Evolutionary conservation across 1,140 invertebrate genomes (phyloP).

Genomic region (Microvelia longipes): DNA sequence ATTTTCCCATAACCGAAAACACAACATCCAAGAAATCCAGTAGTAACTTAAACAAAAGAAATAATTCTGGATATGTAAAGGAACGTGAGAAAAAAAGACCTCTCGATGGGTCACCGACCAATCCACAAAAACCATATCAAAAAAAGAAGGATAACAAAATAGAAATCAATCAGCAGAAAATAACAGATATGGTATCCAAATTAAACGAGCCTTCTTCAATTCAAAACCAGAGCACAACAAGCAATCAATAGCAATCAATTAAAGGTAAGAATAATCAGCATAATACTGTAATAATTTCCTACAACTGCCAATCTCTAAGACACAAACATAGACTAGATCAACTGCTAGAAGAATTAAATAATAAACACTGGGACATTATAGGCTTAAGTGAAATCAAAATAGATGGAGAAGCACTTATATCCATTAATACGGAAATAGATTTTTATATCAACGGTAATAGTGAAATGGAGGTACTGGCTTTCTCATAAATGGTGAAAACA

Average conservation of each 20-base stretch:
- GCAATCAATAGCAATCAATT: not conserved
- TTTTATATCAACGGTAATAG: not conserved
- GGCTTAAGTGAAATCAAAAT: not conserved
- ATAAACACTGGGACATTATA: not conserved
- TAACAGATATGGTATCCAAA: too few relatives aligned
- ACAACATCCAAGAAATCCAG: not conserved
- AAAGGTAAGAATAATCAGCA: not conserved
- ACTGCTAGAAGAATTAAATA: not conserved
- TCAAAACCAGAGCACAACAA: not conserved
- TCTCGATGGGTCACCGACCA: not conserved
- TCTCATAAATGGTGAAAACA: not conserved
- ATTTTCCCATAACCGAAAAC: not conserved
- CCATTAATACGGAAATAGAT: not conserved
- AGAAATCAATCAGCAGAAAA: not conserved
- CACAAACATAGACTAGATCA: not conserved
- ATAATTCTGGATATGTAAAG: too few relatives aligned
- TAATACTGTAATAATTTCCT: not conserved
- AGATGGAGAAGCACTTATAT: not conserved
- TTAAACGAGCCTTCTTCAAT: too few relatives aligned
- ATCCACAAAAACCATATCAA: not conserved
- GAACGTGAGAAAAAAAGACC: not conserved
- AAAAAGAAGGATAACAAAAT: not conserved
- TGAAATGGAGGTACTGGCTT: not conserved
- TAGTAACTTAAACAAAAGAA: too few relatives aligned
- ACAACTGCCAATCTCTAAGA: not conserved